Conservation (phyloP, 2,797 vertebrate genomes). For the Coilia nasus region DNA sequence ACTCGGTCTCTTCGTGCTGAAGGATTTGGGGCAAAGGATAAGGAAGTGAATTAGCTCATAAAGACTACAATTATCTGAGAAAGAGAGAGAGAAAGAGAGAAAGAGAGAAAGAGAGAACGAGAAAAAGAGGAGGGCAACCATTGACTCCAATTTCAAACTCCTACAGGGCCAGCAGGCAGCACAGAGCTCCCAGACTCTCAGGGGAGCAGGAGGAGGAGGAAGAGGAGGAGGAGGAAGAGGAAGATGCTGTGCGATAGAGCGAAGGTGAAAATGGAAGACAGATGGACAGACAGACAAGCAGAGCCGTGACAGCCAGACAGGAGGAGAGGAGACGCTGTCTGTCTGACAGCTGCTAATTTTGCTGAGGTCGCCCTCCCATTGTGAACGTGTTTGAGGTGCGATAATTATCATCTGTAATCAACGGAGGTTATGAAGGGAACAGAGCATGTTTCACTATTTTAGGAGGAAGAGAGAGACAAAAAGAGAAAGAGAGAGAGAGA, state of each 20-base stretch:
- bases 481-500: background rate
- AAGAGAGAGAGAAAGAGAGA: background rate
- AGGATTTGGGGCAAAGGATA: constrained; percentile 44
- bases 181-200: background rate
- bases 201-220: background rate
- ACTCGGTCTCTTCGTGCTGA: constrained; percentile 29
- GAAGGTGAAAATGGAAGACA: background rate
- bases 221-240: background rate
- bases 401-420: constrained; percentile 74
- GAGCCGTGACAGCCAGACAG: background rate
- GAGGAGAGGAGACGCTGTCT: constrained; percentile 53
- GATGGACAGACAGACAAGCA: background rate
- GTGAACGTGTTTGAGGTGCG: constrained; percentile 64
- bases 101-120: background rate
- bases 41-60: constrained; percentile 42
- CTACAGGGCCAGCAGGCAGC: constrained; percentile 26
- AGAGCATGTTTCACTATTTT: constrained; percentile 37
- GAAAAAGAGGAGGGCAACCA: constrained; percentile 11
- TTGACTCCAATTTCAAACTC: constrained; percentile 44
- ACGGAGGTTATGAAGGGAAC: constrained; percentile 59
- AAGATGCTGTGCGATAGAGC: background rate
- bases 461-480: background rate
- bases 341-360: constrained; percentile 68
- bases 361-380: constrained; percentile 61
- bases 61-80: constrained; percentile 37